These are phyloP conservation scores for Alligator mississippiensis DNA, from an alignment of 2,113 vertebrate genomes.

Conservation along the genomic window DNA sequence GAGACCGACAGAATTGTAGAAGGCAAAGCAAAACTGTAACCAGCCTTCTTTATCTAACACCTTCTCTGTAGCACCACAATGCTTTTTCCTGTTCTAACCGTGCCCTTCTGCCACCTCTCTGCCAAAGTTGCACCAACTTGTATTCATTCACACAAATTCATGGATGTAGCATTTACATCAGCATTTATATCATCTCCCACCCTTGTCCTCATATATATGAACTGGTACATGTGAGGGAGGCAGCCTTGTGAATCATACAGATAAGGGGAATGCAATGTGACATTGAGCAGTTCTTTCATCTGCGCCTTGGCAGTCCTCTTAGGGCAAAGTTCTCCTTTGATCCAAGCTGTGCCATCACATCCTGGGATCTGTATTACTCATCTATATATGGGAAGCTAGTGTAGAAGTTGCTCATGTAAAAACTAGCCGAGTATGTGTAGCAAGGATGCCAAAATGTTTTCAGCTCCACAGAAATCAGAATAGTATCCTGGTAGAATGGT, in stretches of 20 bases:
- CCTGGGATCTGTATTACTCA: background rate
- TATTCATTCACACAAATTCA: background rate
- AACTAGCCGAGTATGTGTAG: background rate
- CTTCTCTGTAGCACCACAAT: background rate
- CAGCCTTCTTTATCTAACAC: background rate
- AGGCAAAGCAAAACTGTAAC: background rate
- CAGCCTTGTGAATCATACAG: background rate
- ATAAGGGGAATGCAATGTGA: background rate
- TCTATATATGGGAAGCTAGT: background rate
- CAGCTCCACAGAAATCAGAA: background rate
- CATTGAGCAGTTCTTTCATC: background rate
- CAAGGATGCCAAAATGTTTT: background rate
- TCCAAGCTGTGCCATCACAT: background rate
- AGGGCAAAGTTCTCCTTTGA: background rate
- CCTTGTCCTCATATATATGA: background rate
- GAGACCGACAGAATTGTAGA: fast-evolving
- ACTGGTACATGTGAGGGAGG: background rate
- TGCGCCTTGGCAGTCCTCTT: background rate
- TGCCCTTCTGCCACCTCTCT: background rate
- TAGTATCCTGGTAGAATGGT: background rate
- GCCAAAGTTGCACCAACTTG: background rate
- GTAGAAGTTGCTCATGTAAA: background rate
- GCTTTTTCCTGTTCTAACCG: background rate
- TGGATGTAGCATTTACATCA: background rate
- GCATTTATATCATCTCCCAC: background rate